Evolutionary conservation across 2,888 invertebrate genomes (phyloP).

Genomic region (Metellina segmentata): DNA sequence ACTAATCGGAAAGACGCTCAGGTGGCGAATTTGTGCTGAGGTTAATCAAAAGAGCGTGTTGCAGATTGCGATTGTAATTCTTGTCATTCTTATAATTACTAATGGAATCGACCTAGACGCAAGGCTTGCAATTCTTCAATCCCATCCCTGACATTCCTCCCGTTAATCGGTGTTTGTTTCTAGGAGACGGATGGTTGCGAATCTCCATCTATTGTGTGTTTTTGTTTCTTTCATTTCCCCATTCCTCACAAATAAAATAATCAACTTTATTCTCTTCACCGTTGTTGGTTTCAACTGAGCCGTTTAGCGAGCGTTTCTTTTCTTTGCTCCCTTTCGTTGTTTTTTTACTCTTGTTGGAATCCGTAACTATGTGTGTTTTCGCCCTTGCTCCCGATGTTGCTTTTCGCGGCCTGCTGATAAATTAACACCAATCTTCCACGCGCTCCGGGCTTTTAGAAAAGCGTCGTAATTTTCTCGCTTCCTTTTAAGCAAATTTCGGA

Average conservation of each 20-base stretch:
- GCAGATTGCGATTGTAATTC: too few relatives aligned
- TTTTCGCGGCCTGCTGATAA: background rate
- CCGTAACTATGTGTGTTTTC: constrained; percentile 12
- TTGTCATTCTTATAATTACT: too few relatives aligned
- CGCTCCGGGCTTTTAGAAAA: constrained; percentile 13
- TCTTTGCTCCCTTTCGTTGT: background rate
- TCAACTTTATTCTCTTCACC: constrained; percentile 30
- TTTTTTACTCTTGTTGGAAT: background rate
- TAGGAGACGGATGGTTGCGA: constrained; percentile 7
- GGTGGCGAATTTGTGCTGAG: too few relatives aligned
- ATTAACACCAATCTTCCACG: constrained; percentile 33
- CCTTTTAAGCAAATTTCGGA: constrained; percentile 25
- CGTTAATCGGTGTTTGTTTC: constrained; percentile 46
- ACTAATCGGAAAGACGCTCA: too few relatives aligned
- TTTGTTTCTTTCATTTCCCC: constrained; percentile 2
- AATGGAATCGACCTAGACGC: background rate
- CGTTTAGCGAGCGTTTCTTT: constrained; percentile 35
- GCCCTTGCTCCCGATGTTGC: background rate
- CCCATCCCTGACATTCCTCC: constrained; percentile 22
- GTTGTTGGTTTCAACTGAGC: constrained; percentile 28
- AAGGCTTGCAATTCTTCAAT: background rate
- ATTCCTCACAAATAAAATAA: constrained; percentile 25
- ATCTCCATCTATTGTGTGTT: constrained; percentile 20
- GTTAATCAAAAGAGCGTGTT: too few relatives aligned
- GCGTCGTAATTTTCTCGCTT: constrained; percentile 23